A percentile compares a stretch with the other conserved stretches of the same genome.
phyloP scores from a whole-genome alignment of 2,888 invertebrate genomes.

The Nasonovia ribisnigri region DNA sequence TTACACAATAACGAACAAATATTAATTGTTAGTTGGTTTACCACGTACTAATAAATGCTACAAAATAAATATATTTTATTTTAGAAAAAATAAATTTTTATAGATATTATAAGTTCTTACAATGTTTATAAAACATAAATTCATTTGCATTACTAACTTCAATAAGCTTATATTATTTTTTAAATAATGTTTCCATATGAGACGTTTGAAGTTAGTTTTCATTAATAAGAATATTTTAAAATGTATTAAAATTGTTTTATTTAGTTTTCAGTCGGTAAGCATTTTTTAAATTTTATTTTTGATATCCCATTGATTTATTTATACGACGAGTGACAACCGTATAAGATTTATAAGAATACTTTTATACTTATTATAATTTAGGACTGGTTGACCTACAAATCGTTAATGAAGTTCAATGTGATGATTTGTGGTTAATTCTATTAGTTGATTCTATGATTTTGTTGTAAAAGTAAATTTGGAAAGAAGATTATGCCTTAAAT shows the following conservation, averaged over 20 bases:
- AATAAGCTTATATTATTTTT: neutral
- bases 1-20: no score
- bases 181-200: neutral
- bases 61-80: no score
- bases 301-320: neutral
- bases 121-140: neutral
- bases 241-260: neutral
- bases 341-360: no score
- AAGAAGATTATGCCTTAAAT: neutral
- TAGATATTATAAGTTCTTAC: neutral
- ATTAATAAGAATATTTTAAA: neutral
- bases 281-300: neutral
- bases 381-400: neutral
- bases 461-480: neutral
- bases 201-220: neutral
- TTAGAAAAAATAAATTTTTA: no score
- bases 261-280: neutral
- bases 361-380: no score
- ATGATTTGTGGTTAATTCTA: neutral
- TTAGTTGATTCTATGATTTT: neutral
- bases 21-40: no score
- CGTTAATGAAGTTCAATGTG: neutral
- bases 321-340: neutral
- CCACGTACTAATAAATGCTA: no score
- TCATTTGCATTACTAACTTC: neutral